phyloP scores from a whole-genome alignment of 2,888 invertebrate genomes.

The Isotomurus palustris region DNA sequence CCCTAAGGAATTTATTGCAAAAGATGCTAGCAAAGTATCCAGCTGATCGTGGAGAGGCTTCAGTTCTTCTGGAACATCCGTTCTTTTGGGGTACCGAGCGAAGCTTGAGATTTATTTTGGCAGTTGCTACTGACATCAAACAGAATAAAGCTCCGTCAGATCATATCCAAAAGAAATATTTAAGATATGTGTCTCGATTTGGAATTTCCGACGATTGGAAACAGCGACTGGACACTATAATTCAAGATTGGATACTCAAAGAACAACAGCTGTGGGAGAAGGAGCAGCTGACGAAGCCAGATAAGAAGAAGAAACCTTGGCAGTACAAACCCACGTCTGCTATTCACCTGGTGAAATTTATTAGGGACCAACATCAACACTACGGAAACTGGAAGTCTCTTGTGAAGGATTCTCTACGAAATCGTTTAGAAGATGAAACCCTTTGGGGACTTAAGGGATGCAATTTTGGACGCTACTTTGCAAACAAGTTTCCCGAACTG shows the following conservation, averaged over 20 bases:
- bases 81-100: neutral
- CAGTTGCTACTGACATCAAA: neutral
- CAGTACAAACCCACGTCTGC: neutral
- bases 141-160: neutral
- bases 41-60: neutral
- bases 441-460: neutral
- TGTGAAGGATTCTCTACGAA: neutral
- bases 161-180: neutral
- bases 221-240: neutral
- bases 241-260: neutral
- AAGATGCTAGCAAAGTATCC: neutral
- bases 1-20: neutral
- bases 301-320: neutral
- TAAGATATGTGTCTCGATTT: neutral
- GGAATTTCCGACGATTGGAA: neutral
- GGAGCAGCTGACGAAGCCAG: neutral
- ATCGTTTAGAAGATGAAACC: neutral
- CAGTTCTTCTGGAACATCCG: neutral
- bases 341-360: neutral
- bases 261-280: too few species aligned
- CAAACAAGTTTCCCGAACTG: neutral
- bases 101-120: neutral
- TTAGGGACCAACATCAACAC: neutral
- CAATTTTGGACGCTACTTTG: neutral
- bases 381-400: neutral